Base-by-base conservation (phyloP, 2,797 vertebrate genomes). In the Intellagama lesueurii region DNA sequence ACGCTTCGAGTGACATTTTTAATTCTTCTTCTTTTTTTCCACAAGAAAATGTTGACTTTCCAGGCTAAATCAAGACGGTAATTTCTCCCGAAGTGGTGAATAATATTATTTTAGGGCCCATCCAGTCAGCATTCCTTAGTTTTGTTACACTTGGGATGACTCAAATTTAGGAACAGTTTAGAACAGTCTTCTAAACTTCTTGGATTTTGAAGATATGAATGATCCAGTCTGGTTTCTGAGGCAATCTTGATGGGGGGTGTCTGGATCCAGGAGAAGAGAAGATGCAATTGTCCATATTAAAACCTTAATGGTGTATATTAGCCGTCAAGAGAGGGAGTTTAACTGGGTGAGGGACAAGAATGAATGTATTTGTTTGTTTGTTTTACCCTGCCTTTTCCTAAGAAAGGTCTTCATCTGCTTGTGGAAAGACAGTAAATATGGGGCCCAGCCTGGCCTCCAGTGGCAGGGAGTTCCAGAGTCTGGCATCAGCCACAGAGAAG, bases 1-100 rank as follows among this genome's bases (percentile, higher is more conserved):
- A 90, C 70, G 86, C 89, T 92, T 81, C 78, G 89, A 90, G 76
- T 88, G 93, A 90, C 89, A 91, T 94, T 94, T 91, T 78, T 91
- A 91, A 91, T 84, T 93, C 91, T 88, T 78, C 88, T 85, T 77
- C 26, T 77, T 77, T 72, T n/a, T 32, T 14, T 72, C 3, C 11
- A 68, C 87, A 93, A 91, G 79, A 35, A 88, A 32, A 91, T 82
- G 49, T 83, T 40, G 72, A 26, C 52, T 44, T n/a, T 83, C 86
- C 32, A 81, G 90, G 88, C 30, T 64, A 77, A 90, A 81, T 30
- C 49, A 87, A 91, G 82, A 76, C 47, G n/a, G 17, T 49, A 72
- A 81, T 52, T 60, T 81, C 17, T 60, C 26, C 49, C 30, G 35
- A n/a, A 24, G 17, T 12, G 28, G 26, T 35, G 52, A 44, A 56